phyloP scores from a whole-genome alignment of 2,113 vertebrate species.

The Ictalurus punctatus region DNA sequence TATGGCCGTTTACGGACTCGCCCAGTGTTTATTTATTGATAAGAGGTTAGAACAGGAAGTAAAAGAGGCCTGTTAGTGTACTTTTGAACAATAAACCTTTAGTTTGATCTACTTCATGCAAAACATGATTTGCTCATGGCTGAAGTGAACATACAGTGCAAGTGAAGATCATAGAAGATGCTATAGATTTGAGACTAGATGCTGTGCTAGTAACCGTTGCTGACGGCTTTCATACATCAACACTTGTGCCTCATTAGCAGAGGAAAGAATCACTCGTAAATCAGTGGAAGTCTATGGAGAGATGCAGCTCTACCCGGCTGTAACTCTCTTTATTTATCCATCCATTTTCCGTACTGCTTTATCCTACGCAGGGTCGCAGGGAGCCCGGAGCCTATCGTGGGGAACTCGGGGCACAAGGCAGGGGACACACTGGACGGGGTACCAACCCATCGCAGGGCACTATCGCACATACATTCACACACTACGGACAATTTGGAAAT shows the following conservation, averaged over 20 bases:
- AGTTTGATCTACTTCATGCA: neutral
- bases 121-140: neutral
- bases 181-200: neutral
- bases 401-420: no score
- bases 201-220: neutral
- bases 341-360: no score
- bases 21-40: conserved; percentile 4
- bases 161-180: neutral
- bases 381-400: no score
- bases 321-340: neutral
- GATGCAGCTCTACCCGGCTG: neutral
- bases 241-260: neutral
- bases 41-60: neutral
- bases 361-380: no score
- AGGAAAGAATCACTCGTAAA: neutral
- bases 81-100: neutral
- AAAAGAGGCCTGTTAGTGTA: neutral
- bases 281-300: neutral
- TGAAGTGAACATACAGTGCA: neutral
- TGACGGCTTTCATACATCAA: neutral
- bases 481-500: no score
- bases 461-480: no score
- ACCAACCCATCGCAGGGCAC: no score
- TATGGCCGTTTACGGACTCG: neutral
- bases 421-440: no score